Evolutionary conservation across 2,888 invertebrate species (phyloP).

Genomic region (Pandemis corylana): DNA sequence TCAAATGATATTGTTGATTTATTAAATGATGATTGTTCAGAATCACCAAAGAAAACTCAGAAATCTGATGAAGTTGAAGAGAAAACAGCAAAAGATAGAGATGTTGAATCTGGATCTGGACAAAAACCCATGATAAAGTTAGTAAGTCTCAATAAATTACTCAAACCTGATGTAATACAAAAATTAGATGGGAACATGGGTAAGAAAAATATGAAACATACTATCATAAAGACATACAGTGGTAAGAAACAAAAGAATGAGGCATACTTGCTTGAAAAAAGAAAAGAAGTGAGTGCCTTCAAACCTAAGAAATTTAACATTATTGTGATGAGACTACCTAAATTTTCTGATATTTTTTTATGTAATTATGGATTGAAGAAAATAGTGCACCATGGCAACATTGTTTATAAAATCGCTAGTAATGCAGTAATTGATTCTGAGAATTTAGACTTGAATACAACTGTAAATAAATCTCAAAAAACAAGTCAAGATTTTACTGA

Average conservation of each 20-base stretch:
- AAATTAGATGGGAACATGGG: conserved; percentile 26
- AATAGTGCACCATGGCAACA: conserved; percentile 56
- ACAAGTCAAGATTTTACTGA: conserved; percentile 5
- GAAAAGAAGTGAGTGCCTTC: conserved; percentile 64
- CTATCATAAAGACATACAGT: conserved; percentile 34
- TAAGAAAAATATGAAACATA: conserved; percentile 23
- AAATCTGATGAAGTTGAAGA: conserved; percentile 15
- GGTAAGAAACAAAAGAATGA: conserved; percentile 41
- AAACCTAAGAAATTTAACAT: conserved; percentile 65
- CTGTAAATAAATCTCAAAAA: neutral
- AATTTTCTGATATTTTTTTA: conserved; percentile 59
- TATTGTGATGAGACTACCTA: conserved; percentile 60
- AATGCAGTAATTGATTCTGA: conserved; percentile 29
- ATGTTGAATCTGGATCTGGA: conserved; percentile 34
- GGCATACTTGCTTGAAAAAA: conserved; percentile 47
- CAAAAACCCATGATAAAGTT: conserved; percentile 69
- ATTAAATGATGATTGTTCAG: conserved; percentile 14
- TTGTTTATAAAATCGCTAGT: conserved; percentile 55
- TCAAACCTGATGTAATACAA: conserved; percentile 62
- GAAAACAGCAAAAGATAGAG: conserved; percentile 22
- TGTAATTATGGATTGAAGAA: conserved; percentile 57
- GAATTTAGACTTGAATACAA: conserved; percentile 19
- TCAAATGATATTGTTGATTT: conserved; percentile 33
- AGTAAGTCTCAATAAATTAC: conserved; percentile 71
- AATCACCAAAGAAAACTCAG: conserved; percentile 12